A percentile compares a stretch with the other conserved stretches of the same genome.
Conservation (phyloP, 2,113 vertebrate genomes). For the Rhynchopsitta pachyrhyncha region DNA sequence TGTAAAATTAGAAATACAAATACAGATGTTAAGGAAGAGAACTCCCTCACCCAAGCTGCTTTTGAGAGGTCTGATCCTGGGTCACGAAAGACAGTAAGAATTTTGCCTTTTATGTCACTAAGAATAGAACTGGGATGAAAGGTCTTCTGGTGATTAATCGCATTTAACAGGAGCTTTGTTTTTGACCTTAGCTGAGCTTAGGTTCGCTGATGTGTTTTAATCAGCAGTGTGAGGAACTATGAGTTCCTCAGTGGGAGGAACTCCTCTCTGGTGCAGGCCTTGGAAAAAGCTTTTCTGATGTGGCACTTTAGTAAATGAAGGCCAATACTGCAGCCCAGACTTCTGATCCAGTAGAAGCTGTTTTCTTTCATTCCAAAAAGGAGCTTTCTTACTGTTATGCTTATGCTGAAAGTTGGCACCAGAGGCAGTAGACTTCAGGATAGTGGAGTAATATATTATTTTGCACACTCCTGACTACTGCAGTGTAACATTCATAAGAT, state of each 20-base stretch:
- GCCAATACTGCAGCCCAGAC: background rate
- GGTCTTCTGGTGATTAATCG: constrained; percentile 21
- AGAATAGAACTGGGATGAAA: background rate
- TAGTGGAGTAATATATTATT: background rate
- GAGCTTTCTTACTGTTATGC: background rate
- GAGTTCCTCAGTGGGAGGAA: background rate
- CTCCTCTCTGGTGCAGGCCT: background rate
- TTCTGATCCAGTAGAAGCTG: background rate
- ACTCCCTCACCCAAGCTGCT: background rate
- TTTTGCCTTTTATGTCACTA: constrained; percentile 1
- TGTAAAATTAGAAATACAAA: background rate
- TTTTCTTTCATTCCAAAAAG: background rate
- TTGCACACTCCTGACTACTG: background rate
- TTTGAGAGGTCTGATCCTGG: background rate
- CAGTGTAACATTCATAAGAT: background rate
- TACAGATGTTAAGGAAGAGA: background rate
- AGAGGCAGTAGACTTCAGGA: background rate
- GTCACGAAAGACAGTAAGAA: background rate
- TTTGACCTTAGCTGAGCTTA: constrained; percentile 6
- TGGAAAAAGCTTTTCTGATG: background rate
- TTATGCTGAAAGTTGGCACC: background rate
- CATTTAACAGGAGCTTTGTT: constrained; percentile 16
- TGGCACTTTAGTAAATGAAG: background rate
- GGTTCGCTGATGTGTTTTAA: background rate
- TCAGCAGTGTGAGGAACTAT: background rate